A percentile compares a stretch with the other conserved stretches of the same genome.
phyloP scores from a whole-genome alignment of 2,888 invertebrate genomes.

The Deilephila porcellus region DNA sequence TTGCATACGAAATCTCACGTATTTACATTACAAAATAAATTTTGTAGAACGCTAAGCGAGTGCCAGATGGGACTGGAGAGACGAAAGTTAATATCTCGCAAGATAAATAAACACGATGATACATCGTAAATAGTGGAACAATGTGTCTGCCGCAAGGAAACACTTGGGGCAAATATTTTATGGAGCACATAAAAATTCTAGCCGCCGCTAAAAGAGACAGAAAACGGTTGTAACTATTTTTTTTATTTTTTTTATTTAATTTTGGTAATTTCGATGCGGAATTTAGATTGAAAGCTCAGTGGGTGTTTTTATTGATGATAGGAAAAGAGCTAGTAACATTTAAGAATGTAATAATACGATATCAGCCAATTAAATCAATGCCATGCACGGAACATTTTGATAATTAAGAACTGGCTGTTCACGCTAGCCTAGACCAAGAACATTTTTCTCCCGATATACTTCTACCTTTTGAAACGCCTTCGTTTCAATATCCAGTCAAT shows the following conservation, averaged over 20 bases:
- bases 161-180: conserved; percentile 22
- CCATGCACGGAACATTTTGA: too few species aligned
- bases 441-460: too few species aligned
- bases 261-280: too few species aligned
- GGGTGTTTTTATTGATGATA: too few species aligned
- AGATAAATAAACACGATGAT: conserved; percentile 21
- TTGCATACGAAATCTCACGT: conserved; percentile 21
- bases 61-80: conserved; percentile 21
- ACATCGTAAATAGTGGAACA: conserved; percentile 18
- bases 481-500: too few species aligned
- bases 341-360: too few species aligned
- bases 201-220: conserved; percentile 1
- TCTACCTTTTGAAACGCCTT: too few species aligned
- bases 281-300: too few species aligned
- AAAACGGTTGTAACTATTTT: neutral
- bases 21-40: conserved; percentile 27
- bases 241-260: neutral
- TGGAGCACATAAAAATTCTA: conserved; percentile 13
- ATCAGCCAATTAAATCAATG: too few species aligned
- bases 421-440: too few species aligned
- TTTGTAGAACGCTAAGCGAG: conserved; percentile 18
- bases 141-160: conserved; percentile 15
- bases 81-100: conserved; percentile 23
- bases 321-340: too few species aligned
- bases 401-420: too few species aligned